Base-by-base conservation (phyloP, 1,140 invertebrate species). In the Meteorus sp. region DNA sequence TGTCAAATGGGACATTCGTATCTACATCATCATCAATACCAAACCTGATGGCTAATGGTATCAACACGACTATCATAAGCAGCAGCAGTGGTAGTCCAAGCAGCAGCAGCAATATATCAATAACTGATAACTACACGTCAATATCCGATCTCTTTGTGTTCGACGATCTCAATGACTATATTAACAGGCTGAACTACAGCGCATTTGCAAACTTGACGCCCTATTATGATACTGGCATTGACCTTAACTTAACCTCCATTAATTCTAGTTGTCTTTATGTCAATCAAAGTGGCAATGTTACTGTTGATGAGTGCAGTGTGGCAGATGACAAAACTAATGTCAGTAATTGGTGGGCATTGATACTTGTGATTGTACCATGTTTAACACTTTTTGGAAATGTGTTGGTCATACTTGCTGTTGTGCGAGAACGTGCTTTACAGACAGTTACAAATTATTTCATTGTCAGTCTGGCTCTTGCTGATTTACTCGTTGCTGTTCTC, bases 401-500 rank as follows among this genome's bases (percentile, higher is more conserved):
- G 54, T 85, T 99, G 54, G 96, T 99, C 55, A 98, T 99, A 63
- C 79, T 97, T 66, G 93, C 92, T 68, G 96, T 99, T 6, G 88
- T 89, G 53, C 84, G 92, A 41, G 95, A 98, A 78, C 83, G 94
- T 63, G 86, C 91, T 45, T 78, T 98, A 41, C 93, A 97, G 74
- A 96, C 94, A 5, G 94, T 94, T 55, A 99, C 96, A 47, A 99
- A 99, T 81, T 99, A 98, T 81, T 98, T 99, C 82, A 98, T 99
- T 74, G 94, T 98, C 63, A 97, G 94, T 60, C 82, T 99, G 64
- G 97, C 96, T n/a, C 86, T 98, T 7, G 97, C 97, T 9, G 97
- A 99, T 82, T 86, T 98, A 17, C 84, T 99, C 57, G 96, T 99
- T 1, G 96, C 95, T 22, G 88, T 95, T 3, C 86, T 97, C 43